Percentiles rank a stretch among this genome's conserved stretches.
Evolutionary conservation across 2,113 vertebrate genomes (phyloP).

Genomic region (Pteruthius melanotis): DNA sequence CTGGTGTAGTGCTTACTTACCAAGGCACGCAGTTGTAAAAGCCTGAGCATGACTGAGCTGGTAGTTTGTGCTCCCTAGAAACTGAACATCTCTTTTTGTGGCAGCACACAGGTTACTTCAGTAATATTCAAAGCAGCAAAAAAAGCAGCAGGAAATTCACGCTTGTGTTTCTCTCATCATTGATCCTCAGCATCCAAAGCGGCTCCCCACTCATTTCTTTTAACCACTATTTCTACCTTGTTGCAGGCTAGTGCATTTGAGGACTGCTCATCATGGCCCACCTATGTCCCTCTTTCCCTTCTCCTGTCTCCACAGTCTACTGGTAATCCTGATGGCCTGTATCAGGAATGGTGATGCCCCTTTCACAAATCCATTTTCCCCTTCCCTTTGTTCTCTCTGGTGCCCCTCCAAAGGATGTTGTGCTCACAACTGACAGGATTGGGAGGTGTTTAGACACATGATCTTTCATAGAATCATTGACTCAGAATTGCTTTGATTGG

Average conservation of each 20-base stretch:
- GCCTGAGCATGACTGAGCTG: not conserved
- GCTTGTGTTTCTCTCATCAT: not conserved
- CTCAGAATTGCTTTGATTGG: not conserved
- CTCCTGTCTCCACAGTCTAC: not conserved
- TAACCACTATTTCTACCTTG: not conserved
- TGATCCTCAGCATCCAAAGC: not conserved
- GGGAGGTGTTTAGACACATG: not conserved
- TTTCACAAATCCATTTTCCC: not conserved
- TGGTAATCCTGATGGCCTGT: not conserved
- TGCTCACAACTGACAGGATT: not conserved
- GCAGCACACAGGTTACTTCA: not conserved
- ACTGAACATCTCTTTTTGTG: not conserved
- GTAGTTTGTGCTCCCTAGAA: not conserved
- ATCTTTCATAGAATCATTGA: not conserved
- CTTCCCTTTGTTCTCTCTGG: not conserved
- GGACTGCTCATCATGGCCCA: not conserved
- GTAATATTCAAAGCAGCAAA: not conserved
- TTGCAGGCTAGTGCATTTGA: not conserved
- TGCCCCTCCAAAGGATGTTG: not conserved
- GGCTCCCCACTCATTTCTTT: not conserved
- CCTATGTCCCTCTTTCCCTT: not conserved
- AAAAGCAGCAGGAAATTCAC: not conserved
- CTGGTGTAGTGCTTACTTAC: not conserved
- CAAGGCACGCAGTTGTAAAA: not conserved
- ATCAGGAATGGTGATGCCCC: not conserved